Base-by-base conservation (phyloP, 2,888 invertebrate genomes). In the Perithous albicinctus region DNA sequence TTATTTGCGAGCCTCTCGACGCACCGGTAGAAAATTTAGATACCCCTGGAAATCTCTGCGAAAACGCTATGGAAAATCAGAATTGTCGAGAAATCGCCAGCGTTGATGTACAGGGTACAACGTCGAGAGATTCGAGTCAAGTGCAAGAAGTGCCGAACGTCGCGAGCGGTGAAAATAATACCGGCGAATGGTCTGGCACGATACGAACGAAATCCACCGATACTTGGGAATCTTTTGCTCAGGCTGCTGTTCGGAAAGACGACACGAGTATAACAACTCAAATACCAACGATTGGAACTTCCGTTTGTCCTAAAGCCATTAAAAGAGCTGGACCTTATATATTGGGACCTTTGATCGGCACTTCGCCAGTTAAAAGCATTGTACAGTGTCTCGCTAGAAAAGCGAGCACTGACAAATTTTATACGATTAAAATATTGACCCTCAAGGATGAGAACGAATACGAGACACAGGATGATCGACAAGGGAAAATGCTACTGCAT, bases 401-500 rank as follows among this genome's bases (percentile, higher is more conserved):
- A 88, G 95, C 95, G 88, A 94, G 94, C 64, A 96, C 96, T 32
- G 95, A 96, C 91, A 94, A 95, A 73, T 96, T 95, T 90, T 96
- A 95, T 90, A 95, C 96, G 84, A 93, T 96, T 7, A 96, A 97
- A 85, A 90, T 90, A 80, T 90, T 94, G 80, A 94, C 94, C 3
- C 86, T 94, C 61, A 93, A 93, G 85, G 94, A 93, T 90, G 94
- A 94, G 12, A 93, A 93, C 0, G 94, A 94, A 85, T 91, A 94
- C 15, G 96, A 96, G 91, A 95, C 95, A 0, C 96, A 96, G 86
- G 96, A 96, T 92, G 96, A 96, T 86, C 93, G 94, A 48, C 96
- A 96, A 91, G 97, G 96, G 1, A 96, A 96, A 93, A 96, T 96
- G 95, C 90, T 97, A 26, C 91, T 97, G 15, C 96, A 96, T 87